Evolutionary conservation across 2,888 invertebrate genomes (phyloP), one percentile per base, ranked within the genome.

Genomic region (Criorhina ranunculi): DNA sequence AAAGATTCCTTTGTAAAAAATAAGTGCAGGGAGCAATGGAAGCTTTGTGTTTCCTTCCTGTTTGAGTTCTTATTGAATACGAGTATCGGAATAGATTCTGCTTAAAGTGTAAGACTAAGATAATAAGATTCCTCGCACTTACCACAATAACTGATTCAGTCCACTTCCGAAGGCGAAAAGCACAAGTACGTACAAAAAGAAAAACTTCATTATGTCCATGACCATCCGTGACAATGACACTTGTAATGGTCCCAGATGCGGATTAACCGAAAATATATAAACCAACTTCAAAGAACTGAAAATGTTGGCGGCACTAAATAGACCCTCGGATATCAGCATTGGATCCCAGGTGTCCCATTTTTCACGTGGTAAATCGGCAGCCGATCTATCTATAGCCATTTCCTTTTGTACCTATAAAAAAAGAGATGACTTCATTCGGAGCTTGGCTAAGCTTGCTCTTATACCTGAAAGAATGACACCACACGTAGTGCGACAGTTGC

Each of bases 331-430:
- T n/a, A 94, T 96, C 88, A 99, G 94, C 96, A 98, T 99, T 15
- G 99, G 99, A 92, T 99, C 99, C 97, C 98, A 99, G 5, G 98
- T 96, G 92, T 99, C 98, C 99, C 99, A 99, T 88, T 97, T 94
- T 91, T 97, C 96, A 78, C 99, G 94, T 60, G 96, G 95, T 87
- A 95, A 93, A 89, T 95, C 95, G 5, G 92, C 91, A 90, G 94
- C 94, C 83, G 93, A 92, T 31, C 93, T 92, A 5, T 94, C 93
- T 73, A 92, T 91, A 31, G 93, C 92, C 92, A 94, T 94, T 91
- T 96, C 96, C 88, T 95, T 95, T 89, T 96, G 95, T 62, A 96
- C 96, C 95, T 96, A 1, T 29, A 55, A 37, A 12, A 37, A 12
- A 8, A 73, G 95, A 92, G 97, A 97, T 11, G 9, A 49, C 12